phyloP scores from a whole-genome alignment of 2,888 invertebrate genomes.

The Philhelius pedissequus region DNA sequence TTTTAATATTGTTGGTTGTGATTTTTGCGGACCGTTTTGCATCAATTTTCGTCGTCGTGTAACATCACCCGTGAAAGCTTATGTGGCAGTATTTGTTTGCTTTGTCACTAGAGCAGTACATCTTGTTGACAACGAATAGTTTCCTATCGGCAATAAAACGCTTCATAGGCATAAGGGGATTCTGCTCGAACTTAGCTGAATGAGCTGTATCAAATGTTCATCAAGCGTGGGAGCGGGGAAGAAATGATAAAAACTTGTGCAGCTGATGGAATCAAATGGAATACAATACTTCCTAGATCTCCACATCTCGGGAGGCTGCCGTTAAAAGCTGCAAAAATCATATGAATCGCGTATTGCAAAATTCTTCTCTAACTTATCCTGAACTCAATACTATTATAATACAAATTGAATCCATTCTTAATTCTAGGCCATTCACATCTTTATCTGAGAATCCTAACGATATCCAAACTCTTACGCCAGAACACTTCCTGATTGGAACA shows the following conservation, averaged over 20 bases:
- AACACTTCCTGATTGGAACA: background rate
- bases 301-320: slow-evolving; percentile 54
- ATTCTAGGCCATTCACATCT: slow-evolving; percentile 7
- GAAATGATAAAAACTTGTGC: slow-evolving; percentile 33
- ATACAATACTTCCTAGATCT: slow-evolving; percentile 43
- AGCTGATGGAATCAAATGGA: slow-evolving; percentile 39
- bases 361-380: too few relatives aligned
- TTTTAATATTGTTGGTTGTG: slow-evolving; percentile 40
- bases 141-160: too few relatives aligned
- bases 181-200: slow-evolving; percentile 24
- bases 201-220: slow-evolving; percentile 24
- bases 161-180: too few relatives aligned
- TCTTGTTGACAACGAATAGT: too few relatives aligned
- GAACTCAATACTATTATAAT: slow-evolving; percentile 2
- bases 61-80: slow-evolving; percentile 17
- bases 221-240: slow-evolving; percentile 13
- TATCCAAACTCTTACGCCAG: background rate
- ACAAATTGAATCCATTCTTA: background rate
- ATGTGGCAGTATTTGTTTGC: slow-evolving; percentile 44
- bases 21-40: slow-evolving; percentile 41
- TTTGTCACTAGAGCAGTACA: slow-evolving; percentile 48
- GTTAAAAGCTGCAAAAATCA: slow-evolving; percentile 44
- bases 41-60: slow-evolving; percentile 26
- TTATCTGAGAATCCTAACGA: slow-evolving; percentile 1
- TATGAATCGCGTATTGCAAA: too few relatives aligned